Evolutionary conservation across 2,888 invertebrate genomes (phyloP).

Genomic region (Rhopalosiphum nymphaeae): DNA sequence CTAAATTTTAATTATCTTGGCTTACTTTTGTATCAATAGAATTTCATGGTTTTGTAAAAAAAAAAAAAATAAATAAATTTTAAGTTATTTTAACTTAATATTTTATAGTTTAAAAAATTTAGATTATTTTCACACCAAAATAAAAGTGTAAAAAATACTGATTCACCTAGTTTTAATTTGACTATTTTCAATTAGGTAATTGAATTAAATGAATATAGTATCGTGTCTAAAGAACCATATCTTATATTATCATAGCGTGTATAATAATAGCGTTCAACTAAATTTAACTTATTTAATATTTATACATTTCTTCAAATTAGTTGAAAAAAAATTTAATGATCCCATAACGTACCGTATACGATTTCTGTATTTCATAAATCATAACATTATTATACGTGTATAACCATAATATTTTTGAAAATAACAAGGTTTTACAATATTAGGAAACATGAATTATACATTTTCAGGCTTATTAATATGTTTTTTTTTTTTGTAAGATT

Average conservation of each 20-base stretch:
- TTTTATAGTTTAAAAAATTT: not conserved
- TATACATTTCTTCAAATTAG: too few species aligned
- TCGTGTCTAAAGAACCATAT: not conserved
- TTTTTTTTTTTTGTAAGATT: not conserved
- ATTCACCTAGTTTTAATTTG: not conserved
- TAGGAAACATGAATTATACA: not conserved
- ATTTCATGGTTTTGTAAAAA: not conserved
- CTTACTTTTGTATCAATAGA: not conserved
- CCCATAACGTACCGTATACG: too few species aligned
- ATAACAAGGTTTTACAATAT: too few species aligned
- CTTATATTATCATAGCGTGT: not conserved
- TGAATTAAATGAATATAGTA: not conserved
- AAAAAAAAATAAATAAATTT: not conserved
- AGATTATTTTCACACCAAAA: not conserved
- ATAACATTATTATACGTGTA: too few species aligned
- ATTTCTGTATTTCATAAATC: too few species aligned
- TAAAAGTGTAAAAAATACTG: not conserved
- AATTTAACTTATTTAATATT: too few species aligned
- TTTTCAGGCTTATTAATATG: not conserved
- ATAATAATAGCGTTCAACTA: too few species aligned
- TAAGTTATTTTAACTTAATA: not conserved
- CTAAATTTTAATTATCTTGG: not conserved
- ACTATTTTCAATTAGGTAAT: not conserved
- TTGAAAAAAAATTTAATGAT: too few species aligned
- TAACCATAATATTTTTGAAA: too few species aligned